phyloP scores from a whole-genome alignment of 2,888 invertebrate genomes.

The Myopa testacea region DNA sequence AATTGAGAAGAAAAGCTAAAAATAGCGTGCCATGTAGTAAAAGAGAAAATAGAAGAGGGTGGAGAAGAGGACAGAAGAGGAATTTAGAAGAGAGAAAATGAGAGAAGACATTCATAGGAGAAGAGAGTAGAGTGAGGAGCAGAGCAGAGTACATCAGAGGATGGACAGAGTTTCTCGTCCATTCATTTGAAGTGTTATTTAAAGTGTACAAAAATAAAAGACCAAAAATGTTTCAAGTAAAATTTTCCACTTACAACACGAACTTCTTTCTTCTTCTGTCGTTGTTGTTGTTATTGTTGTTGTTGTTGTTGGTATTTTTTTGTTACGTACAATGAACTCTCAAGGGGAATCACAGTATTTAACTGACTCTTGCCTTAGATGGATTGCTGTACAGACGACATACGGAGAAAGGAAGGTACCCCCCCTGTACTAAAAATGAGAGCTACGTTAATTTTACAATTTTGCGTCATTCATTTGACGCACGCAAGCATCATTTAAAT shows the following conservation, averaged over 20 bases:
- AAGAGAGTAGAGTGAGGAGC: not conserved
- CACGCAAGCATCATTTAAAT: not conserved
- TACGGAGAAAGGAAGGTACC: not conserved
- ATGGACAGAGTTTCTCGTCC: not conserved
- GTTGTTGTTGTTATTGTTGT: not conserved
- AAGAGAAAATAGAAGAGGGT: not conserved
- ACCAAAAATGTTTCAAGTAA: not conserved
- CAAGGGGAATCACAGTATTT: not conserved
- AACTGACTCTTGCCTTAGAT: not conserved
- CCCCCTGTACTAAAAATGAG: not conserved
- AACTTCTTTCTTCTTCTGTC: not conserved
- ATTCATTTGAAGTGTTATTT: not conserved
- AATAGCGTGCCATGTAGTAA: not conserved
- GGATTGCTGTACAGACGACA: not conserved
- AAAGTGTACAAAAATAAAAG: not conserved
- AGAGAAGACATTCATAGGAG: not conserved
- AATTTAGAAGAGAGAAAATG: not conserved
- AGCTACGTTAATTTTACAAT: not conserved
- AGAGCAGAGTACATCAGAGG: not conserved
- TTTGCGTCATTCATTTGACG: conserved; percentile 12
- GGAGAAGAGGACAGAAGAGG: not conserved
- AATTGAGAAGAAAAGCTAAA: not conserved
- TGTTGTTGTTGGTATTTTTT: not conserved
- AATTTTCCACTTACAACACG: not conserved
- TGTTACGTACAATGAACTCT: conserved; percentile 6